These are phyloP conservation scores for Saccostrea glomerata DNA, from an alignment of 1,140 invertebrate genomes.

Conservation along the genomic window DNA sequence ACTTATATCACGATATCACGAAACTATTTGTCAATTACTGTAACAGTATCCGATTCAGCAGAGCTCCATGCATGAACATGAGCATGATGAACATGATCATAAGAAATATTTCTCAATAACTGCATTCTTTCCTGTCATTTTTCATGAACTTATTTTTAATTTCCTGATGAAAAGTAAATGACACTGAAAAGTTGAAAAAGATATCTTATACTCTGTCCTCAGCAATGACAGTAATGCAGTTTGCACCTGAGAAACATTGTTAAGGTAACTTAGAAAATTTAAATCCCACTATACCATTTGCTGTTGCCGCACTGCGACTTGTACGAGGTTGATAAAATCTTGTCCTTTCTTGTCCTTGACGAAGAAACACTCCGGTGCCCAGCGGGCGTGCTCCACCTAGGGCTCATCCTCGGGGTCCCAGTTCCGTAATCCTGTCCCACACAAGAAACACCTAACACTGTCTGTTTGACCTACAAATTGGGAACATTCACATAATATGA, in stretches of 20 bases:
- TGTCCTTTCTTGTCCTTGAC: slow-evolving; percentile 44
- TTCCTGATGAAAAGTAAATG: too few relatives aligned
- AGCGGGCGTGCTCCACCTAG: slow-evolving; percentile 46
- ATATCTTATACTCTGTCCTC: too few relatives aligned
- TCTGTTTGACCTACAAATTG: slow-evolving; percentile 6
- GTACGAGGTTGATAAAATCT: slow-evolving; percentile 44
- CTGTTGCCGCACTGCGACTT: slow-evolving; percentile 40
- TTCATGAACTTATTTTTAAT: too few relatives aligned
- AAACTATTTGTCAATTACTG: too few relatives aligned
- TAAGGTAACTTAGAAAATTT: not conserved
- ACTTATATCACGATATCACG: not conserved
- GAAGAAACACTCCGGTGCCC: slow-evolving; percentile 42
- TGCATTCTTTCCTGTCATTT: not conserved
- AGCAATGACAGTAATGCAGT: too few relatives aligned
- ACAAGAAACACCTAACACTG: slow-evolving; percentile 43
- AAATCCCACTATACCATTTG: slow-evolving; percentile 24
- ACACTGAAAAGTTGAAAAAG: too few relatives aligned
- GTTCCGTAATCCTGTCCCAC: slow-evolving; percentile 45
- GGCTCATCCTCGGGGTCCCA: slow-evolving; percentile 47
- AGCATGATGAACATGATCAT: too few relatives aligned
- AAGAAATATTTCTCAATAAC: too few relatives aligned
- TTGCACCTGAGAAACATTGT: not conserved
- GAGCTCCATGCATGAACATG: not conserved
- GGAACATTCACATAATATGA: not conserved
- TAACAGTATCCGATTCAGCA: not conserved